phyloP scores from a whole-genome alignment of 1,140 invertebrate species.

The Brachionus koreanus region DNA sequence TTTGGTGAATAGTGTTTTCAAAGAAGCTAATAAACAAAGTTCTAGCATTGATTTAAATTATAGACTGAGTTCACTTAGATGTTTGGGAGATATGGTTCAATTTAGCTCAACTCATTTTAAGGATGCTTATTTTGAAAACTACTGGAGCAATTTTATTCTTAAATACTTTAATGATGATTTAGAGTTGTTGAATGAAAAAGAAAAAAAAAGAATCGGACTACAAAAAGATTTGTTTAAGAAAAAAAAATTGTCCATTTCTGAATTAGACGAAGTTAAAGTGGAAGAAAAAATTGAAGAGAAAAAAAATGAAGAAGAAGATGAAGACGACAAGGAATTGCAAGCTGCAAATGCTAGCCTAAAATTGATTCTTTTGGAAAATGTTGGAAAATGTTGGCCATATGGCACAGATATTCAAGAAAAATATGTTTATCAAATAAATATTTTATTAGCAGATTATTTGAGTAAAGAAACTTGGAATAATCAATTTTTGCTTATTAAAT shows the following conservation, averaged over 20 bases:
- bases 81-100: conserved; percentile 38
- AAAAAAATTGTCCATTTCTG: neutral
- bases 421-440: neutral
- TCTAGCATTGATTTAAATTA: neutral
- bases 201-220: neutral
- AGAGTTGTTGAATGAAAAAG: neutral
- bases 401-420: conserved; percentile 27
- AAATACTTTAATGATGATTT: conserved; percentile 15
- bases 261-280: neutral
- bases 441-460: neutral
- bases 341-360: neutral
- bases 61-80: neutral
- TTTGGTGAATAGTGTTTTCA: neutral
- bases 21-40: conserved; percentile 35
- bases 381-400: conserved; percentile 36
- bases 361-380: neutral
- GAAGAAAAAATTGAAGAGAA: conserved; percentile 10
- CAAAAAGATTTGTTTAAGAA: conserved; percentile 7
- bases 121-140: conserved; percentile 25
- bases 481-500: conserved; percentile 18
- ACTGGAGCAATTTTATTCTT: conserved; percentile 25
- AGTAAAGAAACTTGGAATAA: conserved; percentile 2
- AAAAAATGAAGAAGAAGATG: conserved; percentile 5
- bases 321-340: neutral
- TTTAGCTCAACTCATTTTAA: conserved; percentile 25